These are phyloP conservation scores for Drosophila stalkeri DNA, from an alignment of 2,888 invertebrate species.

Conservation along the genomic window DNA sequence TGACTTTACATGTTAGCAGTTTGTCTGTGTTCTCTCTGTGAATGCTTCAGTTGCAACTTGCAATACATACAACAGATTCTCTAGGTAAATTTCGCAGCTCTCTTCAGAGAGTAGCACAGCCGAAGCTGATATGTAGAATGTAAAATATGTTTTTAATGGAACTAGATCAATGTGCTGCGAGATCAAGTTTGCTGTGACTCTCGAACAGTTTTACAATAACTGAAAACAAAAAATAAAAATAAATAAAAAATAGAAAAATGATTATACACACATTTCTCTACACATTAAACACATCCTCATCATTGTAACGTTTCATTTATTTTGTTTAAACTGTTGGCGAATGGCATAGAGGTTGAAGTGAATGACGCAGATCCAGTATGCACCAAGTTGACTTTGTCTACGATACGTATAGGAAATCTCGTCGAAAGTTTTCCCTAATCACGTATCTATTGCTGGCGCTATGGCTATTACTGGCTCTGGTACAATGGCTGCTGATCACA, in stretches of 20 bases:
- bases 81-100: background rate
- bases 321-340: background rate
- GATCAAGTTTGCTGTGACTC: conserved; percentile 31
- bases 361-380: conserved; percentile 2
- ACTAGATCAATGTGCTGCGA: background rate
- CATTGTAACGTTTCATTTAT: background rate
- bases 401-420: conserved; percentile 23
- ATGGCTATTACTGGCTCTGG: conserved; percentile 36
- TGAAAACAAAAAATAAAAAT: no score
- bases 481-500: conserved; percentile 41
- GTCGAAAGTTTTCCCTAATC: conserved; percentile 29
- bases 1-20: conserved; percentile 52
- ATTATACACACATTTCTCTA: conserved; percentile 10
- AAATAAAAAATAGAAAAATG: background rate
- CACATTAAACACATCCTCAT: conserved; percentile 19
- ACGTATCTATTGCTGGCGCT: conserved; percentile 10
- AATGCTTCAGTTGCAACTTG: conserved; percentile 26
- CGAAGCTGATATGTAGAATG: background rate
- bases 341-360: conserved; percentile 25
- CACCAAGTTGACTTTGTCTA: conserved; percentile 1
- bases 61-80: conserved; percentile 2
- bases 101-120: background rate
- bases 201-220: background rate
- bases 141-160: background rate
- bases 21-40: conserved; percentile 20